phyloP scores from a whole-genome alignment of 2,113 vertebrate genomes.

The Syngnathoides biaculeatus region DNA sequence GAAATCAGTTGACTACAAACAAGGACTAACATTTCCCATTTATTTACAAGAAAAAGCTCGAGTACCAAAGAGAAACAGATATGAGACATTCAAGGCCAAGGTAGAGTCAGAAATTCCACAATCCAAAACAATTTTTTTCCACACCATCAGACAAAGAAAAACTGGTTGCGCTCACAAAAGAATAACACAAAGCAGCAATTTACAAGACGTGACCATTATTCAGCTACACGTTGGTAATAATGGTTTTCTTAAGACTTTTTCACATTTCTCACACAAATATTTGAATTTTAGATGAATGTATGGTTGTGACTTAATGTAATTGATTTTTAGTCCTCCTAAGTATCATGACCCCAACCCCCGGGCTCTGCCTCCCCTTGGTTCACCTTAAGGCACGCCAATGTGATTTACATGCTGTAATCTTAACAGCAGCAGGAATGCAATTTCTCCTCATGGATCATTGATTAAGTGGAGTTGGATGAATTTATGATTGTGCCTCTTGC shows the following conservation, averaged over 20 bases:
- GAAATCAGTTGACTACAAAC: not conserved
- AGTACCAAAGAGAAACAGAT: not conserved
- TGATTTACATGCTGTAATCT: not conserved
- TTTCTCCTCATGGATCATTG: not conserved
- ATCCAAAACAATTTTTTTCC: not conserved
- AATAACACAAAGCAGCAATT: not conserved
- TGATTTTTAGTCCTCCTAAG: not conserved
- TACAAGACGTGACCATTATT: not conserved
- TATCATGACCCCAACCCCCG: not conserved
- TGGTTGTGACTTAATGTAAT: not conserved
- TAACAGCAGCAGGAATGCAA: not conserved
- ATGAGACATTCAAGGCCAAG: not conserved
- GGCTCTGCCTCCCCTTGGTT: not conserved
- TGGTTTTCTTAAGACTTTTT: not conserved
- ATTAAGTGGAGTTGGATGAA: not conserved
- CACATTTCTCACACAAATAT: not conserved
- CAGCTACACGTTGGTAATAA: not conserved
- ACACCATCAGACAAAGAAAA: not conserved
- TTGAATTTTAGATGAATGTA: not conserved
- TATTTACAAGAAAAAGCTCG: not conserved
- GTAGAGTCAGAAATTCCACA: conserved; percentile 1
- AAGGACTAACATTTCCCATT: not conserved
- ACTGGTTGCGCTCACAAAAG: too few species aligned
- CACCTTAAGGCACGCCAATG: not conserved
- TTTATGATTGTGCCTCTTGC: not conserved